Evolutionary conservation across 2,113 vertebrate genomes (phyloP).

Genomic region (Pycnonotus jocosus): DNA sequence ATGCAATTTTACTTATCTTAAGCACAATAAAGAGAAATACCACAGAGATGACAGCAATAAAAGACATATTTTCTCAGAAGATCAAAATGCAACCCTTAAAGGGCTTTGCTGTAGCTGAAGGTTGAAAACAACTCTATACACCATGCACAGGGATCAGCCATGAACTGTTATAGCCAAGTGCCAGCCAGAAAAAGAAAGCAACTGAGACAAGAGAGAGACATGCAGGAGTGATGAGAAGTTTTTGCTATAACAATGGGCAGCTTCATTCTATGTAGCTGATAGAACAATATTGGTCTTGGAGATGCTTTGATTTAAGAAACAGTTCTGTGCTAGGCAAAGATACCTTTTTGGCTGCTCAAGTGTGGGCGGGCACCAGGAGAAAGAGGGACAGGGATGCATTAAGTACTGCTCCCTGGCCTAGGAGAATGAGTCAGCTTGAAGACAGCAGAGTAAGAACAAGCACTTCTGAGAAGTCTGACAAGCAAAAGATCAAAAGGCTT

Average conservation of each 20-base stretch:
- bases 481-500: conserved; percentile 2
- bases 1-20: background rate
- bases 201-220: background rate
- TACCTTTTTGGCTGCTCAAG: background rate
- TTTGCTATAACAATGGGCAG: background rate
- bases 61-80: background rate
- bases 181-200: background rate
- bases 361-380: background rate
- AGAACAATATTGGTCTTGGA: background rate
- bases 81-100: background rate
- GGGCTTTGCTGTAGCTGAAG: background rate
- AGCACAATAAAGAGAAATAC: background rate
- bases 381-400: background rate
- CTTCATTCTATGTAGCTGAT: background rate
- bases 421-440: background rate
- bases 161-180: background rate
- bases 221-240: background rate
- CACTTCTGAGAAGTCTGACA: background rate
- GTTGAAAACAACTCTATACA: background rate
- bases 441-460: background rate
- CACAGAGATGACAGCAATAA: background rate
- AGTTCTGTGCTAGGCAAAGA: background rate
- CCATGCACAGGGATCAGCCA: background rate
- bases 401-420: background rate
- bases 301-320: background rate